These are phyloP conservation scores for Indicator indicator DNA, from an alignment of 2,113 vertebrate genomes.

Conservation along the genomic window DNA sequence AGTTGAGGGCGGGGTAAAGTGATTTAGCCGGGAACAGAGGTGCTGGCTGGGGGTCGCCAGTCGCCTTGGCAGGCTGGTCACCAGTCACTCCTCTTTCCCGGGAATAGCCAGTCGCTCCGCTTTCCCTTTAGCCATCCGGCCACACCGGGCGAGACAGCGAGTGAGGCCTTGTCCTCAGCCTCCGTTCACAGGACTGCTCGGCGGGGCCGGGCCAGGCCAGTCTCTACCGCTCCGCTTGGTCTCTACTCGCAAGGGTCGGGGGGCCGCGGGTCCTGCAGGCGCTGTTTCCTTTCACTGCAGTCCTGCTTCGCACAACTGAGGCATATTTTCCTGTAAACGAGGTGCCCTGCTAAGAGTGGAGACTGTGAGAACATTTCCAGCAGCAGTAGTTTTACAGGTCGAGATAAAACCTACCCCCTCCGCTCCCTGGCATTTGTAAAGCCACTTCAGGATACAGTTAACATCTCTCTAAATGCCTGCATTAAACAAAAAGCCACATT, in stretches of 20 bases:
- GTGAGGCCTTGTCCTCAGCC: background rate
- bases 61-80: background rate
- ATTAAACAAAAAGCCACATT: constrained; percentile 15
- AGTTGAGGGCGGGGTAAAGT: background rate
- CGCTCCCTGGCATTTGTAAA: background rate
- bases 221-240: background rate
- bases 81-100: background rate
- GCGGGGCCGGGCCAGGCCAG: background rate
- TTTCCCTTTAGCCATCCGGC: background rate
- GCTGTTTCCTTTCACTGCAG: fast-evolving
- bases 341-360: background rate
- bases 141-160: fast-evolving
- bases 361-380: background rate
- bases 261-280: background rate
- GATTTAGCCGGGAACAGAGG: background rate
- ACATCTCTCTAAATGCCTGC: background rate
- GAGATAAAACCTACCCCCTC: background rate
- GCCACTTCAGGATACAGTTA: background rate
- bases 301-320: background rate
- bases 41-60: background rate
- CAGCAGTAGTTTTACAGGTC: background rate
- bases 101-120: background rate
- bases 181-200: background rate
- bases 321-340: background rate
- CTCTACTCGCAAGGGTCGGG: background rate